Percentiles rank a stretch among this genome's conserved stretches.
phyloP scores from a whole-genome alignment of 2,888 invertebrate species.

The Margaritifera margaritifera region DNA sequence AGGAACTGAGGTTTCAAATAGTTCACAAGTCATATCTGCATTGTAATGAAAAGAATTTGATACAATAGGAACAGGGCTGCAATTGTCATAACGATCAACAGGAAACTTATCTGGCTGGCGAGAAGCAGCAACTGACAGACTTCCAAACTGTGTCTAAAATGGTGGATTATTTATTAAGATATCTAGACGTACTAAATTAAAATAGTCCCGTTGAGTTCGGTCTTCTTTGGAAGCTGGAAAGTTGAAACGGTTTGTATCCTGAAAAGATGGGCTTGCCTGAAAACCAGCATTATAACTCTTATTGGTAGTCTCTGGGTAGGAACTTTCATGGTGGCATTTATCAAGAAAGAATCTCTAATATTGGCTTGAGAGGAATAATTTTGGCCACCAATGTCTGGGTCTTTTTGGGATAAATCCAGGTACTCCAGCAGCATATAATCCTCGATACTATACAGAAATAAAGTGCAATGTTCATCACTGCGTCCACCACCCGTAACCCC shows the following conservation, averaged over 20 bases:
- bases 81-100: no score
- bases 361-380: constrained; percentile 24
- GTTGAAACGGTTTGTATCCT: constrained; percentile 31
- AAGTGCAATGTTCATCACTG: constrained; percentile 15
- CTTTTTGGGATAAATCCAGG: constrained; percentile 34
- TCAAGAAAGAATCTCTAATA: constrained; percentile 36
- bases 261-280: constrained; percentile 31
- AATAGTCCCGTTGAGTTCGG: constrained; percentile 37
- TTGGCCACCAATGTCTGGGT: constrained; percentile 35
- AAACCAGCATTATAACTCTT: constrained; percentile 17
- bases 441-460: constrained; percentile 17
- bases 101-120: no score
- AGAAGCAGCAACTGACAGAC: no score
- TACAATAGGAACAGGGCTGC: no score
- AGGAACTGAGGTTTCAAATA: no score
- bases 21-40: no score
- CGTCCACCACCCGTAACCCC: no score
- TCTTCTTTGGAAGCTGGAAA: constrained; percentile 38
- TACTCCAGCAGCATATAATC: constrained; percentile 24
- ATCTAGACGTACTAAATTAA: constrained; percentile 35
- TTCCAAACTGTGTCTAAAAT: no score
- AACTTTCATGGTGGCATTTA: constrained; percentile 26
- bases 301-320: no score
- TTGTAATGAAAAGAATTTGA: no score
- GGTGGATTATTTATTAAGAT: constrained; percentile 25